Evolutionary conservation across 2,113 vertebrate species (phyloP).

Genomic region (Grammomys dolichurus): DNA sequence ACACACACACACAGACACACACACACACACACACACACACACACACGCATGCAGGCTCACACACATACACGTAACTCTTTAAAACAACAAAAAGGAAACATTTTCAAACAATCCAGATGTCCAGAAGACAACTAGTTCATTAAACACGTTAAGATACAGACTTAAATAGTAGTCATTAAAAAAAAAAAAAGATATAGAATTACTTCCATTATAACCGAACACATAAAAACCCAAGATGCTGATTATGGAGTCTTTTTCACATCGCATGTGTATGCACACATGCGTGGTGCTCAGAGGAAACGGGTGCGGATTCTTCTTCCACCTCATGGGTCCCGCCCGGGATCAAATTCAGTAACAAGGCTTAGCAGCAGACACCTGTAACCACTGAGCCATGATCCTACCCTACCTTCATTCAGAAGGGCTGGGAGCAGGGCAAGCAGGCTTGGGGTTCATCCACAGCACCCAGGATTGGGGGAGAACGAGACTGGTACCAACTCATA

Average conservation of each 20-base stretch:
- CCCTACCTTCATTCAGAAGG: not conserved
- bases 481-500: not conserved
- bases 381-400: not conserved
- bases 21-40: not conserved
- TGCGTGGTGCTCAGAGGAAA: not conserved
- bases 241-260: not conserved
- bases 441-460: not conserved
- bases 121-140: not conserved
- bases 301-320: not conserved
- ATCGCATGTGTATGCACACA: not conserved
- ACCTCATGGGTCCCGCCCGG: not conserved
- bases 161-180: not conserved
- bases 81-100: not conserved
- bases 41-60: not conserved
- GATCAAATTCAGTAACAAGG: not conserved
- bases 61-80: not conserved
- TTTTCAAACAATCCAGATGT: not conserved
- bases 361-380: no score
- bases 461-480: not conserved
- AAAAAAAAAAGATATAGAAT: not conserved
- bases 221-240: not conserved
- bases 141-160: not conserved
- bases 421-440: not conserved
- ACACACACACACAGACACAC: not conserved
- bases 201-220: not conserved